phyloP scores from a whole-genome alignment of 2,113 vertebrate genomes.

The Okapia johnstoni region DNA sequence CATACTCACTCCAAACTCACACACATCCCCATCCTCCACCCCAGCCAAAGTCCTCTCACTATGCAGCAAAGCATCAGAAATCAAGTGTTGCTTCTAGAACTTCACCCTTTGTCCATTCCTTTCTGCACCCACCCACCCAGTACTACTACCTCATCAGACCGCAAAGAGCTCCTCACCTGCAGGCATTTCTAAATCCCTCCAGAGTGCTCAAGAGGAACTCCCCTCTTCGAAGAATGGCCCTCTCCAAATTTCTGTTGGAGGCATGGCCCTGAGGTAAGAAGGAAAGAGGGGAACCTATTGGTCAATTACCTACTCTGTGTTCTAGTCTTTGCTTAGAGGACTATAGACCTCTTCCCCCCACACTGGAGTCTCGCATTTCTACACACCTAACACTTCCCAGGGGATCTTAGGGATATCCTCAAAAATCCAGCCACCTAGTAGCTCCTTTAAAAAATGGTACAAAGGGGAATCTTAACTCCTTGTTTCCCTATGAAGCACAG shows the following conservation, averaged over 20 bases:
- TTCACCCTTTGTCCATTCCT: not conserved
- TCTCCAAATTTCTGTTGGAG: conserved; percentile 62
- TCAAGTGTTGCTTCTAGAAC: not conserved
- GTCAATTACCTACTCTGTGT: not conserved
- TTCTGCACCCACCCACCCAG: not conserved
- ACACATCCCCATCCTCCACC: not conserved
- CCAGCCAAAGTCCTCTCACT: not conserved
- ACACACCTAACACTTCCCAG: not conserved
- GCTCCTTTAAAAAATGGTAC: not conserved
- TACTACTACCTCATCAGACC: not conserved
- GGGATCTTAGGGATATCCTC: not conserved
- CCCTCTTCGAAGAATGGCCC: conserved; percentile 70
- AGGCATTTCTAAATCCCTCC: conserved; percentile 89
- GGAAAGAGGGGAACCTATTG: not conserved
- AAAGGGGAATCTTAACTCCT: not conserved
- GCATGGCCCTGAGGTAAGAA: conserved; percentile 58
- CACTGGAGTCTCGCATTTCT: not conserved
- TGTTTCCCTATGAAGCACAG: not conserved
- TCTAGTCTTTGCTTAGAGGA: not conserved
- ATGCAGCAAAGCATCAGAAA: not conserved
- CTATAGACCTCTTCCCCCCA: not conserved
- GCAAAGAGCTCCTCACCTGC: conserved; percentile 84
- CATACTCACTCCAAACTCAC: not conserved
- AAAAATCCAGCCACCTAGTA: not conserved
- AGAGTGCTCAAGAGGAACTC: conserved; percentile 85